These are phyloP conservation scores for Pomacea maculata DNA, from an alignment of 1,140 invertebrate species.

Conservation along the genomic window DNA sequence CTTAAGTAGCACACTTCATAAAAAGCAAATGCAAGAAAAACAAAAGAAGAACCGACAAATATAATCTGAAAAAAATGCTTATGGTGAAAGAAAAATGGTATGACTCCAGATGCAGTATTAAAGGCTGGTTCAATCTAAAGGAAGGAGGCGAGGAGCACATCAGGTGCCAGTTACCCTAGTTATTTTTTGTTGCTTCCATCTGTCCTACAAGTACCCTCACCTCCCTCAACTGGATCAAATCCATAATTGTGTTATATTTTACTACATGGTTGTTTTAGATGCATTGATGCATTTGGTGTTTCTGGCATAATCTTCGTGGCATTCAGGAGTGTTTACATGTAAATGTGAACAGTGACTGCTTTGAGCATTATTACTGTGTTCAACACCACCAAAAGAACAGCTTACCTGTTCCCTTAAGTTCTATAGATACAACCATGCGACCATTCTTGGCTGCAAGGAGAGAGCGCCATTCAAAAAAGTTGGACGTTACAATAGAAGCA, in stretches of 20 bases:
- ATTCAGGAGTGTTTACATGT: too few relatives aligned
- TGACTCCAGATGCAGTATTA: too few relatives aligned
- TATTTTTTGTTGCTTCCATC: not conserved
- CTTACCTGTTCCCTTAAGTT: slow-evolving; percentile 62
- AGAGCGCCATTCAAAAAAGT: slow-evolving; percentile 63
- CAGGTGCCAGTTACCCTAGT: not conserved
- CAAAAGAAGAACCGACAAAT: not conserved
- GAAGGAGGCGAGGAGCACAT: too few relatives aligned
- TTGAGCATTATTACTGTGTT: too few relatives aligned
- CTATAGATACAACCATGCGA: slow-evolving; percentile 51
- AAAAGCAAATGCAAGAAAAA: not conserved
- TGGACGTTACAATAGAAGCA: slow-evolving; percentile 61
- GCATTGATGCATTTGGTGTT: too few relatives aligned
- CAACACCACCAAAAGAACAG: not conserved
- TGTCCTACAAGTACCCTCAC: not conserved
- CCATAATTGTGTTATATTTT: too few relatives aligned
- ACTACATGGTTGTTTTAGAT: too few relatives aligned
- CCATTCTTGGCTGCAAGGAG: slow-evolving; percentile 49
- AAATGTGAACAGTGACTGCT: too few relatives aligned
- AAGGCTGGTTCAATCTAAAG: too few relatives aligned
- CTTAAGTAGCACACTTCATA: not conserved
- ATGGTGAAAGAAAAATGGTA: not conserved
- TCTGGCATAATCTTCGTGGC: too few relatives aligned
- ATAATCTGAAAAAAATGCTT: not conserved
- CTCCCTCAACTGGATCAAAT: too few relatives aligned